These are phyloP conservation scores for Orthonyx spaldingii DNA, from an alignment of 2,113 vertebrate genomes.

Conservation along the genomic window DNA sequence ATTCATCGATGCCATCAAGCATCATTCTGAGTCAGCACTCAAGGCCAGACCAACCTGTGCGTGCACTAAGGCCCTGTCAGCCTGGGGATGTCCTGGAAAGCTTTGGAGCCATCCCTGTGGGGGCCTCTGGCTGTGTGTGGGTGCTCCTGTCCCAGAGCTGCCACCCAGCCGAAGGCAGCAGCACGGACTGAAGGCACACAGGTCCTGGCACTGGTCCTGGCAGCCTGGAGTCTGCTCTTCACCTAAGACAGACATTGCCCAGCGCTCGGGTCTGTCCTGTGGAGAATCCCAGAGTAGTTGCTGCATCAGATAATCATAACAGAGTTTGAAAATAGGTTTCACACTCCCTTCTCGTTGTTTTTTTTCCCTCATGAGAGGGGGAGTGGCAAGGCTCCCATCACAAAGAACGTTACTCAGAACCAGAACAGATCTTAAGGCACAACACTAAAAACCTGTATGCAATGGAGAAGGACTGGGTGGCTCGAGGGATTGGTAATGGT, in stretches of 20 bases:
- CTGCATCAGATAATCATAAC: conserved; percentile 9
- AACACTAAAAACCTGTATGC: conserved; percentile 56
- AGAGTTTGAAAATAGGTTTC: conserved; percentile 42
- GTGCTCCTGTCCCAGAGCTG: neutral
- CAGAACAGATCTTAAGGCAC: conserved; percentile 54
- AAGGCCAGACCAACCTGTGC: neutral
- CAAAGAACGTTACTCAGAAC: conserved; percentile 55
- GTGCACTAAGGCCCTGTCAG: neutral
- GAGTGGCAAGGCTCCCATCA: conserved; percentile 43
- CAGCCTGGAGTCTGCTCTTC: neutral
- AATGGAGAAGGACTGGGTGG: conserved; percentile 58
- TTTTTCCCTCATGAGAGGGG: conserved; percentile 35
- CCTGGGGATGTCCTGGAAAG: neutral
- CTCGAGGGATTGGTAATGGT: conserved; percentile 60
- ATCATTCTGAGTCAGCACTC: neutral
- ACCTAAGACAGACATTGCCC: neutral
- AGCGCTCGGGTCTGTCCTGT: neutral
- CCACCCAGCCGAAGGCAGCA: neutral
- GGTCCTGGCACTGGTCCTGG: neutral
- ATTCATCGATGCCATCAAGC: neutral
- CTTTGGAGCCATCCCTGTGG: neutral
- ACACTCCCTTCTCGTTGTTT: neutral
- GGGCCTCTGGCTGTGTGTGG: neutral
- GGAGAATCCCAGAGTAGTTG: neutral
- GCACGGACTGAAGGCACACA: accelerated